Base-by-base conservation (phyloP, 2,797 vertebrate species). In the Lacerta agilis region DNA sequence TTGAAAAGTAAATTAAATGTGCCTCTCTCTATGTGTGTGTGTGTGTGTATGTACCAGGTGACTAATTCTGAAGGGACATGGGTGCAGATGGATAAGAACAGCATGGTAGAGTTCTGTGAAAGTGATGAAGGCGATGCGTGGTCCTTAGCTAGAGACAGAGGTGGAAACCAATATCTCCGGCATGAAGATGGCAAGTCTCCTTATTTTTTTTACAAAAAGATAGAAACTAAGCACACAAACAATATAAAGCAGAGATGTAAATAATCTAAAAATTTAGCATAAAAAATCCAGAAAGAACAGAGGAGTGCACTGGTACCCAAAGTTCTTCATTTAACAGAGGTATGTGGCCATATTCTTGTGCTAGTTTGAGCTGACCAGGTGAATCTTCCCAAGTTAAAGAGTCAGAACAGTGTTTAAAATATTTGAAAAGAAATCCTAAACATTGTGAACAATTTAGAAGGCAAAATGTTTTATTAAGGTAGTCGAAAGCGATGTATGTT, bases 1-100 rank as follows among this genome's bases (percentile, higher is more conserved):
- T 78, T 94, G 82, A 94, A 82, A 96, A 93, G 86, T 93, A 91
- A 96, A 93, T 96, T 94, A 95, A 93, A 91, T 89, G 1, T 96
- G 91, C 91, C 95, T 95, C 92, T 95, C 25, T 86, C 43, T 78
- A 66, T 79, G 5, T 97, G 66, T 97, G 43, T 88, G 33, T 64
- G 90, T 96, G 78, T 98, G 96, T 85, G 36, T 86, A 10, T 98
- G 95, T 95, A 94, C 95, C 97, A 99, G 99, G 99, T 99, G 96
- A 98, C 98, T 96, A 99, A 98, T 97, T 97, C 98, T 88, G 99
- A 99, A 97, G 99, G 99, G 92, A 98, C 98, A 0, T 99, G 99
- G 99, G 98, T 99, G 88, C 99, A 99, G 91, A 98, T 99, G 98
- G 99, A 99, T 97, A 99, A 99, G 97, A 99, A 98, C 98, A 99